phyloP scores from a whole-genome alignment of 2,888 invertebrate species.

The Myopa tessellatipennis region DNA sequence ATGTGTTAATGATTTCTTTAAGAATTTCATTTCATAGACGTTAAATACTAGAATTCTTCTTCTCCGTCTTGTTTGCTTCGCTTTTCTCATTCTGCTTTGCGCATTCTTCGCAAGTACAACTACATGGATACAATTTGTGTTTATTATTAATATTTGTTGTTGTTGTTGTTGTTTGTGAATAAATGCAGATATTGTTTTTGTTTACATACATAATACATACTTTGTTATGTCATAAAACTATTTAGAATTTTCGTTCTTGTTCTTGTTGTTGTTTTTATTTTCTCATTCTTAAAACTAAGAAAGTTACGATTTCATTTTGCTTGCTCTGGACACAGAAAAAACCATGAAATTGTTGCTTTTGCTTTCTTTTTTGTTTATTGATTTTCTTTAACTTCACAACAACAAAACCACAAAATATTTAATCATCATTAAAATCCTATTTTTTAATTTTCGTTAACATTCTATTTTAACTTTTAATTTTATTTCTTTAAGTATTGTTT shows the following conservation, averaged over 20 bases:
- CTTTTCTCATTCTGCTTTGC: no score
- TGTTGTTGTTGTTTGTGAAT: constrained; percentile 10
- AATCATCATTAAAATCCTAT: not conserved
- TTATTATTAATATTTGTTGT: not conserved
- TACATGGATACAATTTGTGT: not conserved
- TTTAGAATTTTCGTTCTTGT: constrained; percentile 29
- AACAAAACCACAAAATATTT: no score
- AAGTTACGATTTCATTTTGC: not conserved
- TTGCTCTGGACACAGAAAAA: not conserved
- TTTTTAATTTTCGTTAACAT: not conserved
- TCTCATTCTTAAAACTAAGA: constrained; percentile 2
- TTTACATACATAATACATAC: not conserved
- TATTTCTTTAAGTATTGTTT: not conserved
- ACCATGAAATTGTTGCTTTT: not conserved
- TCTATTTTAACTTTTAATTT: not conserved
- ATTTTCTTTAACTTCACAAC: not conserved
- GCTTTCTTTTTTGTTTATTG: not conserved
- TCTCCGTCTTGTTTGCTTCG: no score
- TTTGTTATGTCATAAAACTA: constrained; percentile 22
- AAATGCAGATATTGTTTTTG: constrained; percentile 26
- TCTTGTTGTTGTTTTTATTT: not conserved
- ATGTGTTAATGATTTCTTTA: constrained; percentile 5
- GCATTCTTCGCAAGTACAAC: not conserved
- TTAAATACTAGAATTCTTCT: constrained; percentile 8
- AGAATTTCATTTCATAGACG: constrained; percentile 5